A percentile compares a stretch with the other conserved stretches of the same genome.
Conservation (phyloP, 2,113 vertebrate genomes). For the Gavia stellata region DNA sequence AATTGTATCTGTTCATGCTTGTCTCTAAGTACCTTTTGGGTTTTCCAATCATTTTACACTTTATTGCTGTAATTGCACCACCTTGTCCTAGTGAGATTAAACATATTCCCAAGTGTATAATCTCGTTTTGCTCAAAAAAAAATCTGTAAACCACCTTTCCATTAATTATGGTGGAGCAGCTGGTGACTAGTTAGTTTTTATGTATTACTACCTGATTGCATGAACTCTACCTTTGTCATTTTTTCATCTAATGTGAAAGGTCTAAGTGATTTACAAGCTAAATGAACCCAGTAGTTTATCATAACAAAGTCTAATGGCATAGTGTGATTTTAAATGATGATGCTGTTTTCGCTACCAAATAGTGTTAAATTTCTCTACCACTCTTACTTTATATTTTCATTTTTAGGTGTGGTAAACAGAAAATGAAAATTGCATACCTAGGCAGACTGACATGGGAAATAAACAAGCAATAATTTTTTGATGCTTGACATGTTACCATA, state of each 20-base stretch:
- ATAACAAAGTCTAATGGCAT: slow-evolving; percentile 4
- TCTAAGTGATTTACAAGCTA: slow-evolving; percentile 38
- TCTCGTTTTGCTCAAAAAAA: slow-evolving; percentile 35
- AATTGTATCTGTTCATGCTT: neutral
- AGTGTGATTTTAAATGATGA: slow-evolving; percentile 29
- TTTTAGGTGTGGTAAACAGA: neutral
- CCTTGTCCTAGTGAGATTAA: slow-evolving; percentile 38
- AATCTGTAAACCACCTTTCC: neutral
- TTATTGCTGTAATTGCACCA: neutral
- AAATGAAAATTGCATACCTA: neutral
- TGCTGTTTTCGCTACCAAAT: neutral
- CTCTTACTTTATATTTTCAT: neutral
- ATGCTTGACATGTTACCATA: neutral
- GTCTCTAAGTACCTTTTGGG: neutral
- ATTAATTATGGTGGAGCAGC: slow-evolving; percentile 53
- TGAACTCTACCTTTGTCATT: slow-evolving; percentile 33
- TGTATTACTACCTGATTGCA: slow-evolving; percentile 38
- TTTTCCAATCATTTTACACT: slow-evolving; percentile 15
- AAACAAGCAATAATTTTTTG: neutral
- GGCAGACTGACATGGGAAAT: neutral
- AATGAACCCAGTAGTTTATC: slow-evolving; percentile 44
- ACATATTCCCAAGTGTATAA: slow-evolving; percentile 26
- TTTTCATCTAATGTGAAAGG: slow-evolving; percentile 37
- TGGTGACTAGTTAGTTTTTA: slow-evolving; percentile 55
- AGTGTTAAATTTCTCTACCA: neutral